Conservation (phyloP, 1,140 invertebrate species). For the Pararge aegeria region DNA sequence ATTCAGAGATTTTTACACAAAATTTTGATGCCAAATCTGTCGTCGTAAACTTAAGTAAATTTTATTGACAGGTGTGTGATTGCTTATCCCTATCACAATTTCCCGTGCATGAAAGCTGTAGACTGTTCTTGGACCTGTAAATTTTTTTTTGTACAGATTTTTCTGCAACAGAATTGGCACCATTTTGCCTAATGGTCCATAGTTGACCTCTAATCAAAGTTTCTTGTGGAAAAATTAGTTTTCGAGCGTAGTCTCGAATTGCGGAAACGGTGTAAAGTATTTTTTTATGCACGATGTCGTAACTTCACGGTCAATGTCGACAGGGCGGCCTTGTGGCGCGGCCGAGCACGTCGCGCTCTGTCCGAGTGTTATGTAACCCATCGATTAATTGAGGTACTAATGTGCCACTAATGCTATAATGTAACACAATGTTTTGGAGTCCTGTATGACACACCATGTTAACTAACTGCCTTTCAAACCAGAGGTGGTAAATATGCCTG, state of each 20-base stretch:
- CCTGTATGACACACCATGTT: no score
- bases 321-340: conserved; percentile 60
- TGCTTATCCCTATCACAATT: no score
- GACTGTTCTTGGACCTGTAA: no score
- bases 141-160: no score
- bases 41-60: no score
- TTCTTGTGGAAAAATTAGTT: conserved; percentile 34
- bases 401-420: conserved; percentile 29
- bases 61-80: no score
- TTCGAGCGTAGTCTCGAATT: conserved; percentile 44
- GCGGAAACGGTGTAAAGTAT: conserved; percentile 70
- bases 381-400: conserved; percentile 63
- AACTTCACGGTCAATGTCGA: conserved; percentile 75
- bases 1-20: no score
- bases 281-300: conserved; percentile 52
- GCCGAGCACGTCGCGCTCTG: conserved; percentile 57
- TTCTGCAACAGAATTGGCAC: no score
- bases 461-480: no score
- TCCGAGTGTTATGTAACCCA: conserved; percentile 64
- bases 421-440: background rate
- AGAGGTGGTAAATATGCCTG: no score
- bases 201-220: conserved; percentile 1
- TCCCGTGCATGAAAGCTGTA: no score
- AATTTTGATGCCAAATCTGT: no score
- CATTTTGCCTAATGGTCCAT: background rate